Evolutionary conservation across 2,113 vertebrate genomes (phyloP).

Genomic region (Colius striatus): DNA sequence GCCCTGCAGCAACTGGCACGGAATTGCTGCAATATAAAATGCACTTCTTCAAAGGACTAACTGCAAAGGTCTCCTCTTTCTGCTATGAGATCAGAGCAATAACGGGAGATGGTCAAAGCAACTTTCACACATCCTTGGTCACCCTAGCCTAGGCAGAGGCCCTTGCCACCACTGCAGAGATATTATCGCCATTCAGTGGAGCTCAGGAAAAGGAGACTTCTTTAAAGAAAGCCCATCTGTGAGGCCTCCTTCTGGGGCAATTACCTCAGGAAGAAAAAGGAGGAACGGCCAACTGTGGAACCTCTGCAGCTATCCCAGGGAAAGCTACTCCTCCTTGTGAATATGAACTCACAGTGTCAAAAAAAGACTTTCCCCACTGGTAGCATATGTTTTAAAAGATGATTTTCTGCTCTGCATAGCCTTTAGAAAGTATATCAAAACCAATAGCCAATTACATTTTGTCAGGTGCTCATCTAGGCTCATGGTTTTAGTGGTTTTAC

Average conservation of each 20-base stretch:
- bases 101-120: neutral
- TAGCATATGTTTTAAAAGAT: neutral
- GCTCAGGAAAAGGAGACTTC: neutral
- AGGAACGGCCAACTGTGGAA: neutral
- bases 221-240: neutral
- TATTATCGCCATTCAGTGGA: neutral
- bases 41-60: neutral
- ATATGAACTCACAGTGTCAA: neutral
- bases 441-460: conserved; percentile 7
- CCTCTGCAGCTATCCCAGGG: neutral
- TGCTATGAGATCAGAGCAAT: neutral
- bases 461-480: neutral
- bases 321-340: neutral
- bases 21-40: neutral
- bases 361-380: neutral
- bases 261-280: neutral
- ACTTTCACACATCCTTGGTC: neutral
- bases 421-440: conserved; percentile 5
- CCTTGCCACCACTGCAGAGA: neutral
- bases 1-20: neutral
- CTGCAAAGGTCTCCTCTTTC: neutral
- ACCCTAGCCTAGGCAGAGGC: neutral
- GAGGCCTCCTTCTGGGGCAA: neutral
- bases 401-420: neutral
- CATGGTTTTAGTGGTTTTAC: conserved; percentile 14